phyloP scores from a whole-genome alignment of 2,888 invertebrate genomes.

The Ophioninae sp. region DNA sequence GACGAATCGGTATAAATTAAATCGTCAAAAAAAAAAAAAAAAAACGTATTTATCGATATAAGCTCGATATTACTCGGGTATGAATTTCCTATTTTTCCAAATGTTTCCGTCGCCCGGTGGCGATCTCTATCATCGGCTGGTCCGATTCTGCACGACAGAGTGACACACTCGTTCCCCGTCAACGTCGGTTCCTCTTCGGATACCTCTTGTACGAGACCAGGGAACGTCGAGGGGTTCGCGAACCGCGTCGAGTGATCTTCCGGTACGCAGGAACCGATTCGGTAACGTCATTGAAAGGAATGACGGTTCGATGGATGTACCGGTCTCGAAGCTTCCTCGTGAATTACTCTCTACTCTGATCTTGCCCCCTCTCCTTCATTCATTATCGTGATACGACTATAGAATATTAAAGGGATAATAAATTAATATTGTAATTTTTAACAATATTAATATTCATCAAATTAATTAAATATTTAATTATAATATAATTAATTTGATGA shows the following conservation, averaged over 20 bases:
- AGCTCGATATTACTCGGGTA: constrained; percentile 13
- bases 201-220: constrained; percentile 10
- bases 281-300: constrained; percentile 47
- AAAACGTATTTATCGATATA: no score
- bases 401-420: no score
- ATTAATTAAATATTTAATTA: no score
- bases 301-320: constrained; percentile 14
- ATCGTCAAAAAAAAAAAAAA: no score
- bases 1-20: no score
- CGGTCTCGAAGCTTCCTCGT: constrained; percentile 9
- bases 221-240: constrained; percentile 18
- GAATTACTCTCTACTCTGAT: constrained; percentile 1
- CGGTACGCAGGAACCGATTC: constrained; percentile 50
- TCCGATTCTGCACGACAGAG: constrained; percentile 43
- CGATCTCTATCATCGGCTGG: constrained; percentile 38
- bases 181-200: constrained; percentile 14
- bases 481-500: no score
- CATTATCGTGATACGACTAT: constrained; percentile 35
- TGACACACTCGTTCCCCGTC: constrained; percentile 57
- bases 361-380: neutral
- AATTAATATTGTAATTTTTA: no score
- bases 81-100: constrained; percentile 20
- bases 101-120: constrained; percentile 24
- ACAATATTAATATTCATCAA: no score
- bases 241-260: constrained; percentile 26